phyloP scores from a whole-genome alignment of 1,140 invertebrate genomes.

The Drosophila burlai region DNA sequence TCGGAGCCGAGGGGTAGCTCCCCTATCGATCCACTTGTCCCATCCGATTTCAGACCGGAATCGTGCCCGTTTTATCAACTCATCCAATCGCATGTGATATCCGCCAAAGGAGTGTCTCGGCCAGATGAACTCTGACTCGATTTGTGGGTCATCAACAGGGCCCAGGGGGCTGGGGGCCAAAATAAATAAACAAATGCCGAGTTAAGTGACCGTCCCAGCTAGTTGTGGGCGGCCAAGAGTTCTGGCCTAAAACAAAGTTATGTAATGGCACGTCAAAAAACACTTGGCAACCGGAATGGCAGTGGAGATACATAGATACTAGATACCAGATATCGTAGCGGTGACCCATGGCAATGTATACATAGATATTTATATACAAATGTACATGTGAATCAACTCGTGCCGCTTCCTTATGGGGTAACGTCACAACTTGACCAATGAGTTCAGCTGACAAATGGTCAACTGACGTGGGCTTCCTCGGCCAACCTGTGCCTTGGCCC shows the following conservation, averaged over 20 bases:
- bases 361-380: neutral
- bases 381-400: conserved; percentile 19
- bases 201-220: conserved; percentile 22
- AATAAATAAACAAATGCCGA: conserved; percentile 35
- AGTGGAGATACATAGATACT: conserved; percentile 34
- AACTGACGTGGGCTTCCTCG: conserved; percentile 50
- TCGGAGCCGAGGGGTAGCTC: conserved; percentile 11
- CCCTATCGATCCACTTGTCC: conserved; percentile 27
- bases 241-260: conserved; percentile 59
- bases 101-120: conserved; percentile 25
- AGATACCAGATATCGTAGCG: conserved; percentile 46
- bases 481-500: neutral
- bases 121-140: conserved; percentile 42
- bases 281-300: conserved; percentile 52
- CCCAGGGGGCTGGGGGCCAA: conserved; percentile 2
- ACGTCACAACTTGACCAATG: conserved; percentile 23
- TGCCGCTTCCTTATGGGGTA: conserved; percentile 41
- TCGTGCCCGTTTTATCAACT: conserved; percentile 40
- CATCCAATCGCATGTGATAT: conserved; percentile 43
- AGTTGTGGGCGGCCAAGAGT: conserved; percentile 32
- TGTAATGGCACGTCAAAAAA: conserved; percentile 67
- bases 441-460: conserved; percentile 74
- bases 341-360: conserved; percentile 43
- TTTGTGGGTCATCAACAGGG: conserved; percentile 41
- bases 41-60: conserved; percentile 32